Evolutionary conservation across 2,888 invertebrate species (phyloP).

Genomic region (Tolmerus cingulatus): DNA sequence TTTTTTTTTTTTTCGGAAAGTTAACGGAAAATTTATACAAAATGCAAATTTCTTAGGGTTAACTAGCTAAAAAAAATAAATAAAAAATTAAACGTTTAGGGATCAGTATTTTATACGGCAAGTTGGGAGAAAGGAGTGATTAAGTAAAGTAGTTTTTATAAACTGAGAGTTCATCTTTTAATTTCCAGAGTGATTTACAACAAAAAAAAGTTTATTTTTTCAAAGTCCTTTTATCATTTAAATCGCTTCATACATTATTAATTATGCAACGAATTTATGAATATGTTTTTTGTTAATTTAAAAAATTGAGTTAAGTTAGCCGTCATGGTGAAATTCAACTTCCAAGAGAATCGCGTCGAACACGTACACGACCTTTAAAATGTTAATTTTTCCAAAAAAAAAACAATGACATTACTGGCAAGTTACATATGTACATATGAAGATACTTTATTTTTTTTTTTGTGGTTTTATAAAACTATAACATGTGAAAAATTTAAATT

Average conservation of each 20-base stretch:
- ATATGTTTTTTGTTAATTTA: not conserved
- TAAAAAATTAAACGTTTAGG: not conserved
- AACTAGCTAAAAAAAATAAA: not conserved
- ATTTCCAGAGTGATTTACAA: not conserved
- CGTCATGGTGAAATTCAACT: no score
- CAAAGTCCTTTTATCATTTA: not conserved
- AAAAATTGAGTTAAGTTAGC: not conserved
- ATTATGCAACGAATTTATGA: not conserved
- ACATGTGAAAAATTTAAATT: no score
- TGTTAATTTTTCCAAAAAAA: no score
- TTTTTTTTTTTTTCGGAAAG: not conserved
- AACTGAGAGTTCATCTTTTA: not conserved
- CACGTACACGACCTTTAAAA: no score
- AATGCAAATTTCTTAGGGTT: constrained; percentile 15
- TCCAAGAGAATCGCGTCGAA: not conserved
- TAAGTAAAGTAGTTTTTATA: not conserved
- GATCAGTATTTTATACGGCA: not conserved
- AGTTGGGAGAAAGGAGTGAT: not conserved
- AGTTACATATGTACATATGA: no score
- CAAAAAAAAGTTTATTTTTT: not conserved
- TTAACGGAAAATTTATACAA: constrained; percentile 50
- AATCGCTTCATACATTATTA: not conserved
- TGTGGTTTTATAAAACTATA: no score
- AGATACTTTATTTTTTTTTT: no score
- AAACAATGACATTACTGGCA: no score